Evolutionary conservation across 2,797 vertebrate genomes (phyloP).

Genomic region (Channa striata): DNA sequence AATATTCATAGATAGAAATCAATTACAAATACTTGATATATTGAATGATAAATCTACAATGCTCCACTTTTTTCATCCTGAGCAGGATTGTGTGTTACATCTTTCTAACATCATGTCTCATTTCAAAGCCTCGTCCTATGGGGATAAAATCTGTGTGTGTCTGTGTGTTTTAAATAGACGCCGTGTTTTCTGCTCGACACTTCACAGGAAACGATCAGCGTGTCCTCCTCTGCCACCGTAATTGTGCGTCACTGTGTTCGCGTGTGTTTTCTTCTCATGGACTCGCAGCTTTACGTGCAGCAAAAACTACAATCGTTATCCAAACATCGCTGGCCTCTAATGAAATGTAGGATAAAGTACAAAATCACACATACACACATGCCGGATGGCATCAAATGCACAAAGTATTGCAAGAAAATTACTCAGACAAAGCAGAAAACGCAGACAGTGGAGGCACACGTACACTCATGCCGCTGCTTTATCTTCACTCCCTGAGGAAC

Average conservation of each 20-base stretch:
- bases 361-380: neutral
- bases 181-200: conserved; percentile 67
- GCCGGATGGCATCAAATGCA: no score
- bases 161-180: conserved; percentile 54
- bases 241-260: conserved; percentile 5
- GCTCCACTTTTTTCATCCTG: no score
- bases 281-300: no score
- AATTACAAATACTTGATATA: no score
- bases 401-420: neutral
- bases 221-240: conserved; percentile 48
- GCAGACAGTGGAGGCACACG: neutral
- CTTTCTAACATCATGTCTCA: no score
- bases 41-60: no score
- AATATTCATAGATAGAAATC: no score
- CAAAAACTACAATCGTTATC: neutral
- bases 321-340: neutral
- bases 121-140: no score
- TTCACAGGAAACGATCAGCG: conserved; percentile 71
- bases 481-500: neutral
- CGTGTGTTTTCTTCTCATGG: neutral
- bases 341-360: neutral
- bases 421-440: no score
- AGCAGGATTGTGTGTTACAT: no score
- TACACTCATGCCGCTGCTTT: neutral
- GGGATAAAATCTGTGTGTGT: neutral